phyloP scores from a whole-genome alignment of 1,140 invertebrate genomes.

The Penaeus chinensis region DNA sequence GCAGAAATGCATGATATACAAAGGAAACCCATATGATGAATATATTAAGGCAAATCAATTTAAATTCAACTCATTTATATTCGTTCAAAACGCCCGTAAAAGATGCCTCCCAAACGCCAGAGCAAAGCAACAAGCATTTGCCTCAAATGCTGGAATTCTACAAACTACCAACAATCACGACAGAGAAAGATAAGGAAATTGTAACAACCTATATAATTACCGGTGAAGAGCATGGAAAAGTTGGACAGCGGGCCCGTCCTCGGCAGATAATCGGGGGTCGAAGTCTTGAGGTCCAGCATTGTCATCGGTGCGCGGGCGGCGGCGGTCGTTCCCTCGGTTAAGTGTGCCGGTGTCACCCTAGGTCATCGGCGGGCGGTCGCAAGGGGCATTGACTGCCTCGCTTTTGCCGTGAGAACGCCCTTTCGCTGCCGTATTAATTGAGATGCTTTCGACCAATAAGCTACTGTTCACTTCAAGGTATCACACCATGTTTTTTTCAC shows the following conservation, averaged over 20 bases:
- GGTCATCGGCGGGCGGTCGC: slow-evolving; percentile 9
- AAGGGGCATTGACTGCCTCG: too few relatives aligned
- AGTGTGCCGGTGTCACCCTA: slow-evolving; percentile 3
- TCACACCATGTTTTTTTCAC: too few relatives aligned
- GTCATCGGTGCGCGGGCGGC: slow-evolving; percentile 38
- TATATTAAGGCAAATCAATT: too few relatives aligned
- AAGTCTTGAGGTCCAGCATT: slow-evolving; percentile 76
- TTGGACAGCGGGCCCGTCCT: slow-evolving; percentile 74
- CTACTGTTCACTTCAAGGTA: too few relatives aligned
- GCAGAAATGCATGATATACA: too few relatives aligned
- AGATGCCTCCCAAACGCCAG: background rate
- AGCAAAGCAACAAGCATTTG: background rate
- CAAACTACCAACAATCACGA: slow-evolving; percentile 25
- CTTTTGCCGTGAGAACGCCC: too few relatives aligned
- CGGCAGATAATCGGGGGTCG: slow-evolving; percentile 72
- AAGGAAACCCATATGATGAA: too few relatives aligned
- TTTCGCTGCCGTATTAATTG: too few relatives aligned
- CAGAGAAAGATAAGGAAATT: slow-evolving; percentile 24
- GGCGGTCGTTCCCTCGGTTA: background rate
- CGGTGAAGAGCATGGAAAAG: slow-evolving; percentile 76
- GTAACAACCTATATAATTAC: slow-evolving; percentile 69
- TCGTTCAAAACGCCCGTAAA: too few relatives aligned
- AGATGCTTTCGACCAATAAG: too few relatives aligned
- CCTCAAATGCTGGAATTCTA: background rate
- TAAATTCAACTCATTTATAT: too few relatives aligned